These are phyloP conservation scores for Eilema depressum DNA, from an alignment of 2,888 invertebrate species.

Conservation along the genomic window DNA sequence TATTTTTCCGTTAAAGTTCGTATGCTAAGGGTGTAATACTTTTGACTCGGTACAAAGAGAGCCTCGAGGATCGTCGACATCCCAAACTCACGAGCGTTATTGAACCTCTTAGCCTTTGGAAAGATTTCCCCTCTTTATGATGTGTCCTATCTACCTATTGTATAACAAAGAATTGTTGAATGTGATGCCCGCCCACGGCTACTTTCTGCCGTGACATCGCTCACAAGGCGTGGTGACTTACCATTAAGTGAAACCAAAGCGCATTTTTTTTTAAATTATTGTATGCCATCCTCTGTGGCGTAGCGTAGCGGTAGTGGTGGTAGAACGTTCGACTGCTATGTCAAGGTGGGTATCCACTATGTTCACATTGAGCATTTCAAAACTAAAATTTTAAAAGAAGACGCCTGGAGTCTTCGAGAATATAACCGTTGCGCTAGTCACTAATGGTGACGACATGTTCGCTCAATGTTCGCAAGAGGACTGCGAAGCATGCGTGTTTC, in stretches of 20 bases:
- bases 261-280: background rate
- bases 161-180: background rate
- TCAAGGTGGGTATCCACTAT: too few relatives aligned
- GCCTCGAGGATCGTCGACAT: conserved; percentile 1
- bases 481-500: too few relatives aligned
- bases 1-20: conserved; percentile 3
- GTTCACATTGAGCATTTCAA: too few relatives aligned
- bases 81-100: conserved; percentile 4
- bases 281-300: too few relatives aligned
- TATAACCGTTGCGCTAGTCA: too few relatives aligned
- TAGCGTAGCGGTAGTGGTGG: too few relatives aligned
- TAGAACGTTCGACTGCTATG: too few relatives aligned
- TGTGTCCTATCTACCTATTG: background rate
- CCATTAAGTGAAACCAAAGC: background rate
- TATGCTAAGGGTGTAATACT: conserved; percentile 1
- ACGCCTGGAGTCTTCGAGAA: too few relatives aligned
- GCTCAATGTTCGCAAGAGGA: too few relatives aligned
- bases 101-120: conserved; percentile 4
- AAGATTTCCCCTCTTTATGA: background rate
- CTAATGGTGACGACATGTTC: too few relatives aligned
- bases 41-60: background rate
- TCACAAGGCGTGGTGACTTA: background rate
- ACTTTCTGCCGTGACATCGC: background rate
- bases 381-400: too few relatives aligned
- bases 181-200: background rate